These are phyloP conservation scores for Eristalis arbustorum DNA, from an alignment of 2,888 invertebrate species.

Conservation along the genomic window DNA sequence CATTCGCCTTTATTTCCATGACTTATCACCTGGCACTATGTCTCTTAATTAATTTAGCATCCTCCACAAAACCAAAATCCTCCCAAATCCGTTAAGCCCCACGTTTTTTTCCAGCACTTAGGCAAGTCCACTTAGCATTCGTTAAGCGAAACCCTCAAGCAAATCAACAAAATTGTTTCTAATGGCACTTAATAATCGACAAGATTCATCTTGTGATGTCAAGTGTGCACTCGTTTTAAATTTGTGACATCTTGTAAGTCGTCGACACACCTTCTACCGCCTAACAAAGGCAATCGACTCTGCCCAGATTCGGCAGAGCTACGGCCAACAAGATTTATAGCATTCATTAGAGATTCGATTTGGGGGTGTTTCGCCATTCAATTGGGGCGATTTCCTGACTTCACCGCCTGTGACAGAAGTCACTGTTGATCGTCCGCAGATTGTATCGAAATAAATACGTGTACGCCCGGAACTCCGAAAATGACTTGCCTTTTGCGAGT, in stretches of 20 bases:
- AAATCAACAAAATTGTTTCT: conserved; percentile 5
- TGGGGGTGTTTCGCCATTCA: conserved; percentile 48
- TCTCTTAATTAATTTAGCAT: too few species aligned
- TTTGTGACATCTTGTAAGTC: conserved; percentile 48
- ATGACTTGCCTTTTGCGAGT: too few species aligned
- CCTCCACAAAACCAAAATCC: too few species aligned
- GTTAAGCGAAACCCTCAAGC: not conserved
- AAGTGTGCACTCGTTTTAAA: conserved; percentile 53
- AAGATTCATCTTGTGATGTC: conserved; percentile 29
- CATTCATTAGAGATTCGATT: conserved; percentile 64
- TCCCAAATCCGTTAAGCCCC: too few species aligned
- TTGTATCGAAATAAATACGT: conserved; percentile 21
- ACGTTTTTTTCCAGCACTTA: not conserved
- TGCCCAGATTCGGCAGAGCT: not conserved
- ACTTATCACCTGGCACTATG: too few species aligned
- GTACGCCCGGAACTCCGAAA: not conserved
- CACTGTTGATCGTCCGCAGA: conserved; percentile 30
- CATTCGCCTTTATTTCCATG: too few species aligned
- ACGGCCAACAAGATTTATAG: conserved; percentile 52
- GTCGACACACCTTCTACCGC: conserved; percentile 61
- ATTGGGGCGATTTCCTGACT: conserved; percentile 44
- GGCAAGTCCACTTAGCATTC: not conserved
- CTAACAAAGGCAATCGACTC: conserved; percentile 66
- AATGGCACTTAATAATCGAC: not conserved
- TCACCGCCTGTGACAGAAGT: conserved; percentile 17